Evolutionary conservation across 2,888 invertebrate species (phyloP).

Genomic region (Liopterus haemorrhoidalis): DNA sequence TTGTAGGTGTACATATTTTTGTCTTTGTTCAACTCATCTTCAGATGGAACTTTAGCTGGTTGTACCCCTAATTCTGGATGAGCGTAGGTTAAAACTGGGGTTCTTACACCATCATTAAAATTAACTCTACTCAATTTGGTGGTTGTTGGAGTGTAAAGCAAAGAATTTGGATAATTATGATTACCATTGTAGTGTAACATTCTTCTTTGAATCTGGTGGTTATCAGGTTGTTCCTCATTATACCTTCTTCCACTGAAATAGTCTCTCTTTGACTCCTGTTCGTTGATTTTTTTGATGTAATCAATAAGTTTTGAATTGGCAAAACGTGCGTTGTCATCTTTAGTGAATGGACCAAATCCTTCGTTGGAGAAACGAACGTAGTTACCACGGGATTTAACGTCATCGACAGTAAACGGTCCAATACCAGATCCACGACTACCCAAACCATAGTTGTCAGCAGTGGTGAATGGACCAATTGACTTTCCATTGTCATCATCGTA

Average conservation of each 20-base stretch:
- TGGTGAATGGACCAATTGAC: slow-evolving; percentile 59
- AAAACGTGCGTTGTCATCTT: slow-evolving; percentile 56
- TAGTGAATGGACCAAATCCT: slow-evolving; percentile 57
- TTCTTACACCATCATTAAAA: slow-evolving; percentile 64
- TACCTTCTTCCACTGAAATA: slow-evolving; percentile 51
- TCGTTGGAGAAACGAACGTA: slow-evolving; percentile 38
- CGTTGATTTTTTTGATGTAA: slow-evolving; percentile 62
- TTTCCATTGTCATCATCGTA: slow-evolving; percentile 39
- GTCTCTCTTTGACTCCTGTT: slow-evolving; percentile 57
- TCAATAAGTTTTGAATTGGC: slow-evolving; percentile 56
- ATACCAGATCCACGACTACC: slow-evolving; percentile 22
- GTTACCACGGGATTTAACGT: slow-evolving; percentile 42
- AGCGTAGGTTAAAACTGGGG: slow-evolving; percentile 72
- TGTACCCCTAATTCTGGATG: slow-evolving; percentile 75
- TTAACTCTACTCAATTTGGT: slow-evolving; percentile 53
- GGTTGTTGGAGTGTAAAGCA: slow-evolving; percentile 57
- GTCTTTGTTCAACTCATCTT: slow-evolving; percentile 40
- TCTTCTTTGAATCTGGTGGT: slow-evolving; percentile 59
- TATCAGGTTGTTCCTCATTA: slow-evolving; percentile 48
- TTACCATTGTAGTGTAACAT: slow-evolving; percentile 64
- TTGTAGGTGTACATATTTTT: slow-evolving; percentile 35
- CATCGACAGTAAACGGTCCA: slow-evolving; percentile 58
- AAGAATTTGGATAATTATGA: slow-evolving; percentile 60
- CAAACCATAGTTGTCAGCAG: slow-evolving; percentile 52
- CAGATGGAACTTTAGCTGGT: slow-evolving; percentile 58